These are phyloP conservation scores for Spinus olivaceus DNA, from an alignment of 2,797 vertebrate genomes.

Conservation along the genomic window DNA sequence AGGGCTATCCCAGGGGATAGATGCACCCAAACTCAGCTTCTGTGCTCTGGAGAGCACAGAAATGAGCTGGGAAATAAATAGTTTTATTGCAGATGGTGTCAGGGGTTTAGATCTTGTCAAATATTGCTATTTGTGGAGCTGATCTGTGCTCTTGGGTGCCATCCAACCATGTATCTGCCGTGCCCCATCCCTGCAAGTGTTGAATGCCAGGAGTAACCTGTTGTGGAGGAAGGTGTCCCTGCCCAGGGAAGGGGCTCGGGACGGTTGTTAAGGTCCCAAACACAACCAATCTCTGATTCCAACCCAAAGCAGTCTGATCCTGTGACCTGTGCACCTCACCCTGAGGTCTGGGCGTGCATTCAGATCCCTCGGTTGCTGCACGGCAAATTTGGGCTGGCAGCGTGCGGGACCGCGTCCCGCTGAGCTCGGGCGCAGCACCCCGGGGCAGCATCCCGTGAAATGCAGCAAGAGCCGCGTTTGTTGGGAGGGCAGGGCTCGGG, in stretches of 20 bases:
- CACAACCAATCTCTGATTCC: fast-evolving
- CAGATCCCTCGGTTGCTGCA: fast-evolving
- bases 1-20: background rate
- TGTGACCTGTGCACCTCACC: background rate
- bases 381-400: too few species aligned
- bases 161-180: fast-evolving
- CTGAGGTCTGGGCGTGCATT: fast-evolving
- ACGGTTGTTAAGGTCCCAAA: background rate
- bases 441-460: background rate
- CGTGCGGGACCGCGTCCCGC: background rate
- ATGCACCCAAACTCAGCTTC: background rate
- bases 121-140: background rate
- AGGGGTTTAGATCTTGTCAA: background rate
- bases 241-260: background rate
- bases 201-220: background rate
- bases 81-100: background rate
- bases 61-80: background rate
- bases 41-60: background rate
- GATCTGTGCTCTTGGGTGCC: background rate
- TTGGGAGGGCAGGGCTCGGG: background rate
- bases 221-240: background rate
- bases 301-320: too few species aligned
- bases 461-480: background rate
- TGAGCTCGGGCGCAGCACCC: fast-evolving
- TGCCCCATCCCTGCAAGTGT: background rate